Evolutionary conservation across 2,888 invertebrate genomes (phyloP), one percentile per base, ranked within the genome.

Genomic region (Norana najaformis): DNA sequence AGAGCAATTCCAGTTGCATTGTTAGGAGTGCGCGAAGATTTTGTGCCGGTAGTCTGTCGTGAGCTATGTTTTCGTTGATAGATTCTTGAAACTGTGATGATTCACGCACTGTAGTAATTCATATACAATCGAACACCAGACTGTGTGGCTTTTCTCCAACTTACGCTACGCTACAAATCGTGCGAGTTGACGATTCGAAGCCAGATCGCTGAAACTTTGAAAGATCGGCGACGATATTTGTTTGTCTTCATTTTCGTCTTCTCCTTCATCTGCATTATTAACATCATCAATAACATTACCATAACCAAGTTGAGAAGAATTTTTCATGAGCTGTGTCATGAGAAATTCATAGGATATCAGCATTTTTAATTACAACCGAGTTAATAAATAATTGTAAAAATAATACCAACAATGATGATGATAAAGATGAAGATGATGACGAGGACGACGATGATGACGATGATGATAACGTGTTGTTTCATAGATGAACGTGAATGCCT

Each of bases 401-500:
- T 18, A 35, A 88, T 30, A 6, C 3, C 36, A 30, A 35, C 30
- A 18, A 88, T n/a, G 30, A 69, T 69, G 69, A 69, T 30, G 69
- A 69, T 30, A 8, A 69, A 11, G 69, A 69, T n/a, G 69, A 69
- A 0, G 69, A 69, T 30, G 69, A 69, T 1, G 8, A 69, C 8
- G 30, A 69, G 8, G 30, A 69, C 69, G 13, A 1, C 69, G 69
- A 69, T n/a, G n/a, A 30, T 11, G 69, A n/a, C 13, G 69, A 13
- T 30, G 69, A 69, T n/a, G 69, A 69, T 37, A 14, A 69, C 34
- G 20, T 82, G 38, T 39, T 92, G 89, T 85, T 37, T 85, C 14
- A 23, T 90, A 92, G 92, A 88, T 92, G 91, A 92, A 91, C 88
- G 90, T 92, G n/a, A 89, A 91, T 88, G 92, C 92, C 23, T 92